Evolutionary conservation across 1,140 invertebrate genomes (phyloP), one percentile per base, ranked within the genome.

Genomic region (Myzus persicae): DNA sequence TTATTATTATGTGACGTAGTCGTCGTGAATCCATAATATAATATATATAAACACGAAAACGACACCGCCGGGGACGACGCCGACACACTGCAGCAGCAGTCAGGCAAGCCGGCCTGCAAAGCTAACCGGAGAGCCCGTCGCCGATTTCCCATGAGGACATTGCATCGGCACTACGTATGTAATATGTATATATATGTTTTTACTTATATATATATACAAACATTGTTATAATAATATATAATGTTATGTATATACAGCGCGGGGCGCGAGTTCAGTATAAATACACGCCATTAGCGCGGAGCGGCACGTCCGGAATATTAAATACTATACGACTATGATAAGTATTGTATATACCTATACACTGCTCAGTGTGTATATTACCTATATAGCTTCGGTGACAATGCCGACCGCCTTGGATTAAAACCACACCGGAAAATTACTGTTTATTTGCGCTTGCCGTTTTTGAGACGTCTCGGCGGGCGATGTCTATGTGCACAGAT

Each of bases 221-320:
- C 85, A 14, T 11, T 82, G 85, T 14, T 26, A 31, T 31, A 31
- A 42, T 42, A 18, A 46, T 46, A 46, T 51, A 85, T 85, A 31
- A 85, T 85, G 14, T 85, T 31, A 24, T 26, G 31, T 88, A 36
- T 88, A 76, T 76, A 46, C n/a, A 51, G 44, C 46, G 8, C 36
- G 87, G 46, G 22, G 44, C 20, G 44, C 82, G 36, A 6, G 48
- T n/a, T 76, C 24, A 6, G 67, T 93, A 85, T 93, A 85, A 93
- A 85, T 93, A 93, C 81, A 93, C 36, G 81, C 81, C 91, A 93
- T 93, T 93, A 93, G 26, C 91, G 81, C 67, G 91, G 46, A 48
- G 46, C 91, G 44, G 2, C 91, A 42, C 91, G 81, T 84, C 36
- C n/a, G 91, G 91, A 93, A 93, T 93, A 93, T 93, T 93, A 93